phyloP scores from a whole-genome alignment of 1,140 invertebrate genomes.

The Drosophila novamexicana region DNA sequence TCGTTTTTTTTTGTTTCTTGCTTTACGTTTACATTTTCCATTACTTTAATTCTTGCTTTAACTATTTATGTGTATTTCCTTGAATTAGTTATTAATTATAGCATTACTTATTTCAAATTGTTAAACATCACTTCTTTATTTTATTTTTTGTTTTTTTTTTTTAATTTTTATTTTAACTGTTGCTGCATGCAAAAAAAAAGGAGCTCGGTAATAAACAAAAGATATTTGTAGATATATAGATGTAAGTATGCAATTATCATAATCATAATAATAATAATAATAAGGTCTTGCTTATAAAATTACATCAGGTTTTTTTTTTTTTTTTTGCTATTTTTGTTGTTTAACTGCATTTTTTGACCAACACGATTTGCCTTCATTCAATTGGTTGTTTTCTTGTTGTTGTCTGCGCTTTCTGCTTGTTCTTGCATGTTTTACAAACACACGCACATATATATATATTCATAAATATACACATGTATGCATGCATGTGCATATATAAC shows the following conservation, averaged over 20 bases:
- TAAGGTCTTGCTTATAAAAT: slow-evolving; percentile 65
- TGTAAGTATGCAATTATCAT: slow-evolving; percentile 48
- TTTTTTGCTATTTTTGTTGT: too few species aligned
- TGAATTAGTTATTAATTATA: slow-evolving; percentile 69
- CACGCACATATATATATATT: slow-evolving; percentile 3
- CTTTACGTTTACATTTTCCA: slow-evolving; percentile 57
- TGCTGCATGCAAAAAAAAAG: slow-evolving; percentile 47
- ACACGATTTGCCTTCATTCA: slow-evolving; percentile 24
- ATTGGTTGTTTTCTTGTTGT: slow-evolving; percentile 14
- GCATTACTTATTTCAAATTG: slow-evolving; percentile 60
- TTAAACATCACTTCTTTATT: slow-evolving; percentile 51
- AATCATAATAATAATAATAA: slow-evolving; percentile 55
- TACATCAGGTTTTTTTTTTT: slow-evolving; percentile 71
- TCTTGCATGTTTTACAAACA: background rate
- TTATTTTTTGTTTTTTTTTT: slow-evolving; percentile 1
- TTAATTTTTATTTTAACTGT: slow-evolving; percentile 35
- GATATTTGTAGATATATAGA: slow-evolving; percentile 20
- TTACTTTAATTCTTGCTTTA: slow-evolving; percentile 64
- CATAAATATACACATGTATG: slow-evolving; percentile 12
- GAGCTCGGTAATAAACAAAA: slow-evolving; percentile 43
- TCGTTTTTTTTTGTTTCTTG: slow-evolving; percentile 48
- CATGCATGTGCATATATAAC: slow-evolving; percentile 2
- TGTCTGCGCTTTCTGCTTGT: slow-evolving; percentile 1
- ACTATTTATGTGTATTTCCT: slow-evolving; percentile 62
- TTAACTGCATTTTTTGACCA: slow-evolving; percentile 45